phyloP scores from a whole-genome alignment of 2,797 vertebrate species.

The Spinibarbus caldwelli region DNA sequence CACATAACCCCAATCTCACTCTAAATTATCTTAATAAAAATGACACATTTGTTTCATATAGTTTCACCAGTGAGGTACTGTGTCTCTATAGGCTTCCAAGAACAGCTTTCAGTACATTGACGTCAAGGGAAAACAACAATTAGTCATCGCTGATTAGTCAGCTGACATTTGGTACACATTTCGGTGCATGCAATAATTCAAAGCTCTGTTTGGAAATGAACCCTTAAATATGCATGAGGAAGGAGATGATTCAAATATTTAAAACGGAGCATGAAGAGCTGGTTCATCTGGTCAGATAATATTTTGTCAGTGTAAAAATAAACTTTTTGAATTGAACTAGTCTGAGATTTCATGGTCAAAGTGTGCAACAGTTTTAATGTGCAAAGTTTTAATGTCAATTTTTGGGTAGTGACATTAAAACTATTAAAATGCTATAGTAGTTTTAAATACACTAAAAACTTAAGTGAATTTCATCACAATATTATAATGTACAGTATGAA shows the following conservation, averaged over 20 bases:
- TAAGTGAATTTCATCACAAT: background rate
- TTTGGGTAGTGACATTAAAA: background rate
- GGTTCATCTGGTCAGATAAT: constrained; percentile 4
- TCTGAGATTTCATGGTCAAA: background rate
- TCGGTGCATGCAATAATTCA: constrained; percentile 21
- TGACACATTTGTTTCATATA: constrained; percentile 7
- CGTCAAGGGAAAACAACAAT: constrained; percentile 17
- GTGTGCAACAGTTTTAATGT: too few relatives aligned
- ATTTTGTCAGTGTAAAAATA: background rate
- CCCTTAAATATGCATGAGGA: background rate
- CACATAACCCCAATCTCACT: background rate
- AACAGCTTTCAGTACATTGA: constrained; percentile 14
- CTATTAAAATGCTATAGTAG: background rate
- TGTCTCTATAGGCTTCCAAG: background rate
- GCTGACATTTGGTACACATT: constrained; percentile 39
- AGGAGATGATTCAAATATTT: constrained; percentile 16
- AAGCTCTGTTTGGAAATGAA: background rate
- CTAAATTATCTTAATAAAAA: constrained; percentile 20
- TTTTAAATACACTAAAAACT: background rate
- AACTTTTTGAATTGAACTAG: background rate
- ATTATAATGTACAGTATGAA: background rate
- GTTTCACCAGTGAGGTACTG: constrained; percentile 4
- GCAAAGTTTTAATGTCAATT: too few relatives aligned
- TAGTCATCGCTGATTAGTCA: constrained; percentile 46
- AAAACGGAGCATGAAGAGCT: background rate